A percentile compares a stretch with the other conserved stretches of the same genome.
These are phyloP conservation scores for Drosophila quadrilineata DNA, from an alignment of 1,140 invertebrate genomes.

Conservation along the genomic window DNA sequence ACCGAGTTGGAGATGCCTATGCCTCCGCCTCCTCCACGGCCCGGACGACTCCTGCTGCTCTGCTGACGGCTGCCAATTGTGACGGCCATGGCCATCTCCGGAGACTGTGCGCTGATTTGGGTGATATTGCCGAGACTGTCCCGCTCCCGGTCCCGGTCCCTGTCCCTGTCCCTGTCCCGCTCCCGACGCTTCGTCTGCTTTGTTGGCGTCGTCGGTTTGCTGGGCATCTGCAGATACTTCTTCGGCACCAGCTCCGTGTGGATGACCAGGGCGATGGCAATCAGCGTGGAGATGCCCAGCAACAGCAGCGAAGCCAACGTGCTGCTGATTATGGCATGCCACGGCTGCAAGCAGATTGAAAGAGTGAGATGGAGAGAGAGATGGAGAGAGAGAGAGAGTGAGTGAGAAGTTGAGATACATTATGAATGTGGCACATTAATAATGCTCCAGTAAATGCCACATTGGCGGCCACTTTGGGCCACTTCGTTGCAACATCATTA, in stretches of 20 bases:
- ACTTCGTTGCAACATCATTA: constrained; percentile 62
- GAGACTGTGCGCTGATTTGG: constrained; percentile 62
- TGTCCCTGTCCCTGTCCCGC: too few species aligned
- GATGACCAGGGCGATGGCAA: constrained; percentile 77
- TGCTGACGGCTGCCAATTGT: too few species aligned
- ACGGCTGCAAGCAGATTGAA: constrained; percentile 53
- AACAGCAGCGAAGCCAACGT: constrained; percentile 75
- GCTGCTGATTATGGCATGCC: constrained; percentile 80
- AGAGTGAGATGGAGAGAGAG: background rate
- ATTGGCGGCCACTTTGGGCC: constrained; percentile 43
- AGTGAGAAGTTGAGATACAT: constrained; percentile 17
- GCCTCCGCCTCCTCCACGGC: constrained; percentile 1
- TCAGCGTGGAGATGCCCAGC: constrained; percentile 78
- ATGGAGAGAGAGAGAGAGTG: background rate
- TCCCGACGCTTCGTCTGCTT: constrained; percentile 42
- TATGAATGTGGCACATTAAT: constrained; percentile 60
- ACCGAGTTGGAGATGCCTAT: background rate
- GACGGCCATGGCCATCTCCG: background rate
- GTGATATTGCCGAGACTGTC: constrained; percentile 67
- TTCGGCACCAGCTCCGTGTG: constrained; percentile 80
- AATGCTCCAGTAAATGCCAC: constrained; percentile 43
- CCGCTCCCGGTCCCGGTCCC: too few species aligned
- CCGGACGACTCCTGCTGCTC: background rate
- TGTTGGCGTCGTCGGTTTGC: constrained; percentile 27
- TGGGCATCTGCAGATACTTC: constrained; percentile 73